Evolutionary conservation across 2,113 vertebrate genomes (phyloP).

Genomic region (Aspiorhynchus laticeps): DNA sequence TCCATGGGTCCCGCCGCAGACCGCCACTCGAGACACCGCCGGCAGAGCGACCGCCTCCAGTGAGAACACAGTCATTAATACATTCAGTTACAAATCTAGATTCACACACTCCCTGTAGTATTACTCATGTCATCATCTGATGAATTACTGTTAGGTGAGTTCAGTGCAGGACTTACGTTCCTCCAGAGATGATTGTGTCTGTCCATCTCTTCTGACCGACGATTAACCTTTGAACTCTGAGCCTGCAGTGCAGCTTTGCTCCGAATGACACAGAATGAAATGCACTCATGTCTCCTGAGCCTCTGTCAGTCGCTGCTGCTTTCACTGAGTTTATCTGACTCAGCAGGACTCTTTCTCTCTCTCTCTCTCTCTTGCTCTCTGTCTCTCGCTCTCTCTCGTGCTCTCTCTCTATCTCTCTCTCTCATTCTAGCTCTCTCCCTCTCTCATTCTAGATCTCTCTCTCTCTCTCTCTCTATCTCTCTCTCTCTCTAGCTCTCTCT

Average conservation of each 20-base stretch:
- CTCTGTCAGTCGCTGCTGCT: not conserved
- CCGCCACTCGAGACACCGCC: not conserved
- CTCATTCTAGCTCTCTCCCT: too few relatives aligned
- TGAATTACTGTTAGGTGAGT: not conserved
- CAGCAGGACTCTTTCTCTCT: constrained; percentile 29
- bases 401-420: too few relatives aligned
- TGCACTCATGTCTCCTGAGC: not conserved
- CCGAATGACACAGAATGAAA: not conserved
- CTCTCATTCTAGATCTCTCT: too few relatives aligned
- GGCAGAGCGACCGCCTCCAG: not conserved
- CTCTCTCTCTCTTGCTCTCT: not conserved
- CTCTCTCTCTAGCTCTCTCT: too few relatives aligned
- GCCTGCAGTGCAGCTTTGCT: not conserved
- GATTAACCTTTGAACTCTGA: not conserved
- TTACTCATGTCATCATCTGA: not conserved
- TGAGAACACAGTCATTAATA: too few relatives aligned
- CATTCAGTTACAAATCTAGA: not conserved
- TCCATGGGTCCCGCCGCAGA: not conserved
- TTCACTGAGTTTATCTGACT: constrained; percentile 9
- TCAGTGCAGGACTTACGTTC: not conserved
- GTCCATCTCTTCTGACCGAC: not conserved
- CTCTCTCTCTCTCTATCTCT: too few relatives aligned
- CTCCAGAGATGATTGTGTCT: not conserved
- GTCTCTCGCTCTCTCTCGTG: not conserved
- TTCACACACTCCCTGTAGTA: not conserved